phyloP scores from a whole-genome alignment of 1,140 invertebrate species.

The Sycobia sp. region DNA sequence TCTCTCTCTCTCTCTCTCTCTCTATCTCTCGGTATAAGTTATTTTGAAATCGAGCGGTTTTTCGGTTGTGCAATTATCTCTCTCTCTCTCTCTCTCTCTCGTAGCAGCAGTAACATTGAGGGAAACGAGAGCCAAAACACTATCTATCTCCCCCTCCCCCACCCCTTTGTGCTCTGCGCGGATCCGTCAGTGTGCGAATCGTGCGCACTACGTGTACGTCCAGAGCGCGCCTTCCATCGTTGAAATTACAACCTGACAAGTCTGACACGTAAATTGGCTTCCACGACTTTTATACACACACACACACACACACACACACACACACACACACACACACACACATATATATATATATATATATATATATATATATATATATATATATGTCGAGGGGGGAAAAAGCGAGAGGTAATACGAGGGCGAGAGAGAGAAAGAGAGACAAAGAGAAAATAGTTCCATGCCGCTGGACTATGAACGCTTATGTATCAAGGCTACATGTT shows the following conservation, averaged over 20 bases:
- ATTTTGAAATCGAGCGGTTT: conserved; percentile 57
- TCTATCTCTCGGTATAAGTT: no score
- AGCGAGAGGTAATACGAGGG: no score
- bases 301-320: no score
- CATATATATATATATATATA: no score
- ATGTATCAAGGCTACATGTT: neutral
- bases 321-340: no score
- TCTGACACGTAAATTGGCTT: conserved; percentile 56
- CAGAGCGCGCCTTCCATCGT: conserved; percentile 45
- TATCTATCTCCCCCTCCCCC: conserved; percentile 17
- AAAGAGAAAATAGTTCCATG: conserved; percentile 1
- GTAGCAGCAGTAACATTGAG: conserved; percentile 36
- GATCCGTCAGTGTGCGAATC: conserved; percentile 32
- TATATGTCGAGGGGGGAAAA: conserved; percentile 18
- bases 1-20: no score
- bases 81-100: no score
- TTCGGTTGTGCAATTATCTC: conserved; percentile 51
- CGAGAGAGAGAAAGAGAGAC: no score
- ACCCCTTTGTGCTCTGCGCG: conserved; percentile 21
- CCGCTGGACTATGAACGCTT: neutral
- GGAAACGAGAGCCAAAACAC: conserved; percentile 14
- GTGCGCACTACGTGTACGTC: neutral
- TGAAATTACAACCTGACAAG: conserved; percentile 58
- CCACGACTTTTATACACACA: conserved; percentile 51
- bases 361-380: no score